Conservation (phyloP, 2,113 vertebrate species). For the Notothenia rossii region DNA sequence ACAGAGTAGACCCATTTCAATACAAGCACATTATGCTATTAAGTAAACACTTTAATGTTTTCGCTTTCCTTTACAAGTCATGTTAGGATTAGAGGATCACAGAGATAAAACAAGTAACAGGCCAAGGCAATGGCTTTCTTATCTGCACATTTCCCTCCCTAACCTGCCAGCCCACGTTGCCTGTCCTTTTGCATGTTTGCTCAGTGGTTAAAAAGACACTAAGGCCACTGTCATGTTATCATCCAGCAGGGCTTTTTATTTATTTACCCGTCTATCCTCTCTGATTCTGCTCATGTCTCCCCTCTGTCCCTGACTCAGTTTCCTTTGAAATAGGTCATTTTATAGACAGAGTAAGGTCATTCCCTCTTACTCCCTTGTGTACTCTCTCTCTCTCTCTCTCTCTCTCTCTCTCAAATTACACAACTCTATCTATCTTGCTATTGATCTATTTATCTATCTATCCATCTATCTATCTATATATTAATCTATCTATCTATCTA, state of each 20-base stretch:
- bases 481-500: not conserved
- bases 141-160: constrained; percentile 27
- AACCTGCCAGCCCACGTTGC: constrained; percentile 25
- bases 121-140: constrained; percentile 40
- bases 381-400: too few relatives aligned
- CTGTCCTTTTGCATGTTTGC: constrained; percentile 61
- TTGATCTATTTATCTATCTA: constrained; percentile 7
- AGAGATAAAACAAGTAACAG: constrained; percentile 49
- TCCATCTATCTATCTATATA: constrained; percentile 21
- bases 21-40: not conserved
- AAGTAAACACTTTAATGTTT: not conserved
- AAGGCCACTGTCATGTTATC: constrained; percentile 53
- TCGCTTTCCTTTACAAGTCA: not conserved
- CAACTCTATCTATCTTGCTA: too few relatives aligned
- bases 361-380: constrained; percentile 14
- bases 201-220: constrained; percentile 63
- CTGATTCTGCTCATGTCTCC: constrained; percentile 63
- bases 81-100: constrained; percentile 43
- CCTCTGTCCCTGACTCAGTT: constrained; percentile 34
- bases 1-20: constrained; percentile 5
- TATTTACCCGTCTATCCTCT: constrained; percentile 60
- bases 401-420: not conserved
- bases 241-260: constrained; percentile 49
- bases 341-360: constrained; percentile 63
- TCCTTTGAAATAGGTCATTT: constrained; percentile 73